These are phyloP conservation scores for Cremastinae sp. DNA, from an alignment of 2,888 invertebrate genomes.

Conservation along the genomic window DNA sequence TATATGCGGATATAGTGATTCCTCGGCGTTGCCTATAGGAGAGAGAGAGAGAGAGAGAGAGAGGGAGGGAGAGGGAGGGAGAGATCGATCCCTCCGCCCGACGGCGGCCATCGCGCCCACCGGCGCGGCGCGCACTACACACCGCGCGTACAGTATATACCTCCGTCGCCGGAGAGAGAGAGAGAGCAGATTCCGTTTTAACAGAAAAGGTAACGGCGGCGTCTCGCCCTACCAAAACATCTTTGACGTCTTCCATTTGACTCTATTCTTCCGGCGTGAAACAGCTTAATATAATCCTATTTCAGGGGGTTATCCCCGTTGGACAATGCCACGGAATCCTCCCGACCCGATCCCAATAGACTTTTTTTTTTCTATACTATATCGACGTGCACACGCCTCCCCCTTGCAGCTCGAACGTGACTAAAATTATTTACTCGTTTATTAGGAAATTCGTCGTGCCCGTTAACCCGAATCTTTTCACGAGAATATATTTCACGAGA, in stretches of 20 bases:
- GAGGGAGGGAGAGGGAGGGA: too few relatives aligned
- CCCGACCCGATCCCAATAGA: conserved; percentile 17
- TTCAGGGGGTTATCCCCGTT: conserved; percentile 72
- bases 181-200: conserved; percentile 40
- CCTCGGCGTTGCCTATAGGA: too few relatives aligned
- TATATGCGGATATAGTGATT: too few relatives aligned
- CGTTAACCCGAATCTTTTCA: conserved; percentile 33
- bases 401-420: conserved; percentile 76
- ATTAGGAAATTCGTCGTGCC: conserved; percentile 70
- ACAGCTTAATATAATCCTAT: conserved; percentile 81
- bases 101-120: too few relatives aligned
- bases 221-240: conserved; percentile 78
- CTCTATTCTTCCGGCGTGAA: conserved; percentile 77
- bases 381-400: conserved; percentile 60
- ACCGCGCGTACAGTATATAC: too few relatives aligned
- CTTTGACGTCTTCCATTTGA: conserved; percentile 78
- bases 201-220: conserved; percentile 35
- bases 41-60: too few relatives aligned
- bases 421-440: conserved; percentile 80
- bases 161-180: too few relatives aligned
- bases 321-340: conserved; percentile 52
- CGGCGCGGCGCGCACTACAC: too few relatives aligned
- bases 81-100: too few relatives aligned
- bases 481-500: too few relatives aligned
- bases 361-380: too few relatives aligned